Evolutionary conservation across 1,140 invertebrate species (phyloP).

Genomic region (Pseudoatta argentina): DNA sequence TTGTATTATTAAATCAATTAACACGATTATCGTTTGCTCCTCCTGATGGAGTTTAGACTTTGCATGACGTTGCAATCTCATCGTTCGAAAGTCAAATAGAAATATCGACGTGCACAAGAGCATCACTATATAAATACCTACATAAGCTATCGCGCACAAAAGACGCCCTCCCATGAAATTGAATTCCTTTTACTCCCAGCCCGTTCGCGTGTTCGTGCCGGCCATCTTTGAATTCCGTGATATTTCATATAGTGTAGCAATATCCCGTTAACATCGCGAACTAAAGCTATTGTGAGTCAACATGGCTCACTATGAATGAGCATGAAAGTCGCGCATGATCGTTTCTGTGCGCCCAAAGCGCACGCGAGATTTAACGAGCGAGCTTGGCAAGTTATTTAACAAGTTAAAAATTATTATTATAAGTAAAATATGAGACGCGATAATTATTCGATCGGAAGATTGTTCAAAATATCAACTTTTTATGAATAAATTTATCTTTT

Average conservation of each 20-base stretch:
- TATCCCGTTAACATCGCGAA: slow-evolving; percentile 68
- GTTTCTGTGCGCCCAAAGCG: slow-evolving; percentile 18
- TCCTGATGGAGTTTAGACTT: neutral
- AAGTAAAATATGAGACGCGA: neutral
- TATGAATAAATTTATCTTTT: neutral
- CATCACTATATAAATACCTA: slow-evolving; percentile 70
- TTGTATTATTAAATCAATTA: slow-evolving; percentile 34
- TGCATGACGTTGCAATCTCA: slow-evolving; percentile 36
- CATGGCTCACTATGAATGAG: slow-evolving; percentile 33
- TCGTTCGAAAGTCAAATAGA: slow-evolving; percentile 39
- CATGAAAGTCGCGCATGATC: slow-evolving; percentile 19
- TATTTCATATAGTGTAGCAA: slow-evolving; percentile 76
- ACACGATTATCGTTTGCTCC: neutral
- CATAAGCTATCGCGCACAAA: slow-evolving; percentile 56
- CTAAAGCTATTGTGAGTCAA: slow-evolving; percentile 42
- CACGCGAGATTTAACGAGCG: neutral
- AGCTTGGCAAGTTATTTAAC: neutral
- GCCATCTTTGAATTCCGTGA: slow-evolving; percentile 77
- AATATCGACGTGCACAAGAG: slow-evolving; percentile 61
- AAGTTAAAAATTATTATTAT: neutral
- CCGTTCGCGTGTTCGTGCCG: slow-evolving; percentile 55
- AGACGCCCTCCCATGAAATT: slow-evolving; percentile 66
- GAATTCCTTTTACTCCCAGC: slow-evolving; percentile 71
- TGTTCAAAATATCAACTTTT: neutral
- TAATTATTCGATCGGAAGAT: neutral